Percentiles rank a stretch among this genome's conserved stretches.
Conservation (phyloP, 2,888 invertebrate genomes). For the Thalpophila matura region DNA sequence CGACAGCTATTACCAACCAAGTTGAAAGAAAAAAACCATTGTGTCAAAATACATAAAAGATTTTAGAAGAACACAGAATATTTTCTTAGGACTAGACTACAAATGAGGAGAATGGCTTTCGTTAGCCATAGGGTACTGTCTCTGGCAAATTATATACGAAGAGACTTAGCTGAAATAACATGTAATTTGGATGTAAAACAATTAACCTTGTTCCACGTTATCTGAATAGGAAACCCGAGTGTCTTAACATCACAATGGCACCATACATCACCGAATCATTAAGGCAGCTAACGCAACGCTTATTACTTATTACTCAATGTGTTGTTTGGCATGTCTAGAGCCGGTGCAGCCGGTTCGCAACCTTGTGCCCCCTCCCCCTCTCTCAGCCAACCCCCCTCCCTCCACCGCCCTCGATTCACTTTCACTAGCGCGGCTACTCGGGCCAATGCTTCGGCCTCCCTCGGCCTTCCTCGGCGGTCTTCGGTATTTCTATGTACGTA, state of each 20-base stretch:
- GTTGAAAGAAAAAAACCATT: too few species aligned
- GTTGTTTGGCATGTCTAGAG: slow-evolving; percentile 84
- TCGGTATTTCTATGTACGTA: slow-evolving; percentile 66
- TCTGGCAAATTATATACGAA: slow-evolving; percentile 22
- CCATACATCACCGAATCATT: slow-evolving; percentile 81
- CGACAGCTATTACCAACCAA: too few species aligned
- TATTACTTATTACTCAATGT: slow-evolving; percentile 87
- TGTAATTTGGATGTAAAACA: slow-evolving; percentile 49
- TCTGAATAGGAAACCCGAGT: slow-evolving; percentile 64
- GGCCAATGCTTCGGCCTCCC: slow-evolving; percentile 73
- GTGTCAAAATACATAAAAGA: too few species aligned
- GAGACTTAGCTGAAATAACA: slow-evolving; percentile 38
- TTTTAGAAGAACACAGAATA: too few species aligned
- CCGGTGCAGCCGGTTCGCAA: slow-evolving; percentile 84
- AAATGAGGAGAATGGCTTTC: too few species aligned
- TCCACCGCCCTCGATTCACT: slow-evolving; percentile 77
- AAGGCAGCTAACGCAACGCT: slow-evolving; percentile 82
- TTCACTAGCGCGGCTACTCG: slow-evolving; percentile 80
- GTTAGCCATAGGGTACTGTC: too few species aligned
- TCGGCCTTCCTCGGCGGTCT: slow-evolving; percentile 73
- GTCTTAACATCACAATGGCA: slow-evolving; percentile 72
- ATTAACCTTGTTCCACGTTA: slow-evolving; percentile 63
- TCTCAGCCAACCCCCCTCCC: slow-evolving; percentile 51
- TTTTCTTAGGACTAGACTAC: too few species aligned
- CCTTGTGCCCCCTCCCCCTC: slow-evolving; percentile 77